A percentile compares a stretch with the other conserved stretches of the same genome.
Conservation (phyloP, 2,113 vertebrate genomes). For the Phaethon lepturus region DNA sequence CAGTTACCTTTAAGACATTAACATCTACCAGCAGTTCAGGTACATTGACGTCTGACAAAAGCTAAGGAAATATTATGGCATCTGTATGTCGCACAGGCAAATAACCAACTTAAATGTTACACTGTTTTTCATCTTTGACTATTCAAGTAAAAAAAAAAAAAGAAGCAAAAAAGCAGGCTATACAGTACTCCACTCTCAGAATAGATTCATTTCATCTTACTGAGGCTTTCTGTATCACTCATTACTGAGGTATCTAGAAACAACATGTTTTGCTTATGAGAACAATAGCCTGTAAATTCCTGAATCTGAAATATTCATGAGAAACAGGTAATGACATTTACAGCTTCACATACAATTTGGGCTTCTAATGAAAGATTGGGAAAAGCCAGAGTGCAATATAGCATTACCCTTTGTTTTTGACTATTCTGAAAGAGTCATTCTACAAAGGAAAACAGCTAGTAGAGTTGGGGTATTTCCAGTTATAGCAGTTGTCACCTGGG, state of each 20-base stretch:
- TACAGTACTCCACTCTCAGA: neutral
- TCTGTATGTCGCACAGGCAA: neutral
- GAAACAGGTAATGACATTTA: conserved; percentile 44
- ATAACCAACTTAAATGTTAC: conserved; percentile 10
- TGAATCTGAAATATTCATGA: conserved; percentile 52
- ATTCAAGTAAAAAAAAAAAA: neutral
- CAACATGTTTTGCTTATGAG: conserved; percentile 28
- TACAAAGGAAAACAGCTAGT: neutral
- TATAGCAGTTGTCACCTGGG: neutral
- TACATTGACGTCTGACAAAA: conserved; percentile 37
- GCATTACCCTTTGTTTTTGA: neutral
- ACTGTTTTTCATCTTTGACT: neutral
- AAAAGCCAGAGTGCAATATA: neutral
- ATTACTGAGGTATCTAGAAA: conserved; percentile 24
- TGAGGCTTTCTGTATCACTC: neutral
- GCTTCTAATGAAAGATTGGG: neutral
- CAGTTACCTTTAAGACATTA: conserved; percentile 14
- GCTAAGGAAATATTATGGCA: conserved; percentile 27
- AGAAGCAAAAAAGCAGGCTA: neutral
- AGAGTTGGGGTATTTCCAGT: neutral
- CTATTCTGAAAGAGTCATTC: neutral
- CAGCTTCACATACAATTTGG: neutral
- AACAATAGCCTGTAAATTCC: conserved; percentile 54
- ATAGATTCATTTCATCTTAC: neutral
- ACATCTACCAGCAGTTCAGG: neutral